These are phyloP conservation scores for Leptatherina wallacei DNA, from an alignment of 2,797 vertebrate genomes.

Conservation along the genomic window DNA sequence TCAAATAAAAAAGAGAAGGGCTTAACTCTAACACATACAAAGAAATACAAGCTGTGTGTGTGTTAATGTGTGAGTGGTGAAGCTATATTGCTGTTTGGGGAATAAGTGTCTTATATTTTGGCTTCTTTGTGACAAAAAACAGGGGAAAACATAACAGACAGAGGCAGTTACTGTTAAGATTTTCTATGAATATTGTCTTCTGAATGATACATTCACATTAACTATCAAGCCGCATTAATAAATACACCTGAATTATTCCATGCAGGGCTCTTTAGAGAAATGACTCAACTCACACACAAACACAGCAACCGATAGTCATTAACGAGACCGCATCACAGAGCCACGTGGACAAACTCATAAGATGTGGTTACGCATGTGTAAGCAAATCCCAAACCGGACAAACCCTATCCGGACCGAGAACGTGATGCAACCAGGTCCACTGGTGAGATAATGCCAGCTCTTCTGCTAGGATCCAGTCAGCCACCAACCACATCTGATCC, in stretches of 20 bases:
- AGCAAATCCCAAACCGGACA: slow-evolving; percentile 23
- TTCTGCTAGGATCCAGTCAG: slow-evolving; percentile 67
- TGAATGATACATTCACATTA: slow-evolving; percentile 4
- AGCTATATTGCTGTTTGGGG: background rate
- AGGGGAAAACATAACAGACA: background rate
- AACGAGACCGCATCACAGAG: slow-evolving; percentile 63
- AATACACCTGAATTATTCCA: slow-evolving; percentile 58
- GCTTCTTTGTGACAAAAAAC: slow-evolving; percentile 13
- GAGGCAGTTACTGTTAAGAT: background rate
- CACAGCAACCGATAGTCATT: slow-evolving; percentile 51
- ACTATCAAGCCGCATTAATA: slow-evolving; percentile 1
- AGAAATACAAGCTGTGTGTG: slow-evolving; percentile 24
- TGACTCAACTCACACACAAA: slow-evolving; percentile 38
- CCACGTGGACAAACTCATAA: slow-evolving; percentile 53
- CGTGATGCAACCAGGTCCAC: slow-evolving; percentile 64
- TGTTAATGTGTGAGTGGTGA: slow-evolving; percentile 32
- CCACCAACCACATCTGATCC: slow-evolving; percentile 75
- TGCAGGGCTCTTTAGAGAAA: slow-evolving; percentile 30
- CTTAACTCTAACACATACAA: slow-evolving; percentile 36
- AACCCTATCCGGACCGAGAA: slow-evolving; percentile 48
- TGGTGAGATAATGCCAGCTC: slow-evolving; percentile 55
- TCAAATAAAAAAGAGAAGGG: slow-evolving; percentile 53
- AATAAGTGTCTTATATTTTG: slow-evolving; percentile 15
- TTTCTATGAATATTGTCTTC: slow-evolving; percentile 13
- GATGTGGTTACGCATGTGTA: slow-evolving; percentile 58